These are phyloP conservation scores for Melanotaenia duboulayi DNA, from an alignment of 2,113 vertebrate genomes.

Conservation along the genomic window DNA sequence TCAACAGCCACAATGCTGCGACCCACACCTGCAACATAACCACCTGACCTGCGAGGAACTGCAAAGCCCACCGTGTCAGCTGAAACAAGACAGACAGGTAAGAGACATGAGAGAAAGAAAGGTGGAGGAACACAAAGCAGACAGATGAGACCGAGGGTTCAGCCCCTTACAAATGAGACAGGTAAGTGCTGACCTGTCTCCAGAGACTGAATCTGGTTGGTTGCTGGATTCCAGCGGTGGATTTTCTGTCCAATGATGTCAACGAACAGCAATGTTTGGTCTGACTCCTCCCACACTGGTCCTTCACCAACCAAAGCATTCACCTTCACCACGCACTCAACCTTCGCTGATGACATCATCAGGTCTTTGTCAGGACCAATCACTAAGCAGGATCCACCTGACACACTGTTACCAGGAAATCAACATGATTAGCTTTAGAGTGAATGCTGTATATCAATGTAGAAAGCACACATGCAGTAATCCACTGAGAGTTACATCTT, in stretches of 20 bases:
- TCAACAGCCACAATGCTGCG: constrained; percentile 65
- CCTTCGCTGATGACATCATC: constrained; percentile 86
- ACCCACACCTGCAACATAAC: constrained; percentile 67
- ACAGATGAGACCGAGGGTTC: not conserved
- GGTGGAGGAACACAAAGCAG: too few relatives aligned
- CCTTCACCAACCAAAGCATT: constrained; percentile 85
- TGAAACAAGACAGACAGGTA: constrained; percentile 24
- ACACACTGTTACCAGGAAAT: not conserved
- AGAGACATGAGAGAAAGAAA: not conserved
- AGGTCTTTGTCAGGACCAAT: not conserved
- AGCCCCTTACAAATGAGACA: not conserved
- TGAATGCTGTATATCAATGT: too few relatives aligned
- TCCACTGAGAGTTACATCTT: too few relatives aligned
- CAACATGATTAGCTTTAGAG: not conserved
- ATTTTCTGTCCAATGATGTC: constrained; percentile 87
- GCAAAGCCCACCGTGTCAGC: constrained; percentile 60
- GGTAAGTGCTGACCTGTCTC: constrained; percentile 81
- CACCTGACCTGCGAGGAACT: constrained; percentile 55
- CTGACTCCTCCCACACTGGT: constrained; percentile 91
- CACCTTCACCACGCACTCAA: constrained; percentile 83
- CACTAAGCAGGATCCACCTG: too few relatives aligned
- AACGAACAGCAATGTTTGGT: constrained; percentile 86
- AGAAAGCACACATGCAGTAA: too few relatives aligned
- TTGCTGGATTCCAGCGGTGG: constrained; percentile 85
- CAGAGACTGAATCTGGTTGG: constrained; percentile 77